Evolutionary conservation across 2,797 vertebrate species (phyloP).

Genomic region (Crypturellus tataupa): DNA sequence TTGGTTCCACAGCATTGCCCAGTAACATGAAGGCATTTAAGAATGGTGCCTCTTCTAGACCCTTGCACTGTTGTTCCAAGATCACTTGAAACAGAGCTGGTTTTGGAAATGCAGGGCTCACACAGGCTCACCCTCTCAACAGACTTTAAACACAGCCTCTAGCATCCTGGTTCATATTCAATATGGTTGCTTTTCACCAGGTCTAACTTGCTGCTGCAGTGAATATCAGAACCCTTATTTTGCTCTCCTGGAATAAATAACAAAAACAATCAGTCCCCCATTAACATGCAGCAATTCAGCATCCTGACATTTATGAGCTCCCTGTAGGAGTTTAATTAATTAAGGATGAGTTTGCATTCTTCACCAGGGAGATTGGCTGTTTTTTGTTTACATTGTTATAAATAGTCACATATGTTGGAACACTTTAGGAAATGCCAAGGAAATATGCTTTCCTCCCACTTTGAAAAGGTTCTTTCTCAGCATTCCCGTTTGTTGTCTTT

Average conservation of each 20-base stretch:
- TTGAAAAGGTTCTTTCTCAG: conserved; percentile 8
- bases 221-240: conserved; percentile 26
- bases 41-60: background rate
- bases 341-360: conserved; percentile 73
- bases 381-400: conserved; percentile 60
- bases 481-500: background rate
- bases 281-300: background rate
- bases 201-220: background rate
- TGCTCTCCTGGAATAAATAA: conserved; percentile 19
- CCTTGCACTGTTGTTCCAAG: background rate
- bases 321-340: conserved; percentile 63
- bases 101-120: background rate
- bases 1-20: background rate
- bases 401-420: conserved; percentile 38
- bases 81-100: background rate
- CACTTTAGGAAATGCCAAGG: conserved; percentile 51
- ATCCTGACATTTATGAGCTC: conserved; percentile 61
- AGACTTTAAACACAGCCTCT: background rate
- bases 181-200: background rate
- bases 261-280: background rate
- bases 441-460: conserved; percentile 56
- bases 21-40: background rate
- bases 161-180: background rate
- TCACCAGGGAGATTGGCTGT: conserved; percentile 43
- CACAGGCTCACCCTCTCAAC: background rate